phyloP scores from a whole-genome alignment of 2,113 vertebrate genomes.

The Dasyprocta punctata region DNA sequence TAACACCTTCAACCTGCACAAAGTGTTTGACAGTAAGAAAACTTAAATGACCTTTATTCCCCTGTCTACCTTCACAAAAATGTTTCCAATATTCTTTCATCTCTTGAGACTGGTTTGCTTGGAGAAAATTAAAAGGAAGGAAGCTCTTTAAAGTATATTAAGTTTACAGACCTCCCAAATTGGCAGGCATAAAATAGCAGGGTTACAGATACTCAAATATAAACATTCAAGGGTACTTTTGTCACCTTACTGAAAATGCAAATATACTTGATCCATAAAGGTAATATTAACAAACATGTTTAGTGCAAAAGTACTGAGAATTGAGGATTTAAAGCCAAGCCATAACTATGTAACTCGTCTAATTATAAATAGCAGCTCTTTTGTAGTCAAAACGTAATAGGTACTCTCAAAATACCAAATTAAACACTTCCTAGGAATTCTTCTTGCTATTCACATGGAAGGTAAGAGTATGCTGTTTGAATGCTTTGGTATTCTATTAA shows the following conservation, averaged over 20 bases:
- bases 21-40: constrained; percentile 57
- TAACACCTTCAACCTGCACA: neutral
- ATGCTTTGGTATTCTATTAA: neutral
- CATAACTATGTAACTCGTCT: constrained; percentile 32
- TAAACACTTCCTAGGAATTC: constrained; percentile 53
- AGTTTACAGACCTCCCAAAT: neutral
- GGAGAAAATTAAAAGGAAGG: constrained; percentile 48
- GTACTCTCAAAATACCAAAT: constrained; percentile 47
- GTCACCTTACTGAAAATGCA: constrained; percentile 4
- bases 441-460: constrained; percentile 15
- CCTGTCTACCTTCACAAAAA: constrained; percentile 13
- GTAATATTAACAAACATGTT: constrained; percentile 31
- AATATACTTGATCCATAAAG: constrained; percentile 23
- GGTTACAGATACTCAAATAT: neutral
- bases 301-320: constrained; percentile 32
- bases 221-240: constrained; percentile 45
- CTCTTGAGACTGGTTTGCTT: constrained; percentile 36
- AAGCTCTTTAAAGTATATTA: constrained; percentile 45
- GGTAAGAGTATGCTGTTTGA: neutral
- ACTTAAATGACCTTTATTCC: constrained; percentile 56
- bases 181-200: neutral
- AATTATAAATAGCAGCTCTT: constrained; percentile 52
- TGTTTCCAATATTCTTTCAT: constrained; percentile 38
- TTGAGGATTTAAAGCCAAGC: constrained; percentile 22
- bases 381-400: constrained; percentile 50